Evolutionary conservation across 2,113 vertebrate genomes (phyloP).

Genomic region (Sebastes fasciatus): DNA sequence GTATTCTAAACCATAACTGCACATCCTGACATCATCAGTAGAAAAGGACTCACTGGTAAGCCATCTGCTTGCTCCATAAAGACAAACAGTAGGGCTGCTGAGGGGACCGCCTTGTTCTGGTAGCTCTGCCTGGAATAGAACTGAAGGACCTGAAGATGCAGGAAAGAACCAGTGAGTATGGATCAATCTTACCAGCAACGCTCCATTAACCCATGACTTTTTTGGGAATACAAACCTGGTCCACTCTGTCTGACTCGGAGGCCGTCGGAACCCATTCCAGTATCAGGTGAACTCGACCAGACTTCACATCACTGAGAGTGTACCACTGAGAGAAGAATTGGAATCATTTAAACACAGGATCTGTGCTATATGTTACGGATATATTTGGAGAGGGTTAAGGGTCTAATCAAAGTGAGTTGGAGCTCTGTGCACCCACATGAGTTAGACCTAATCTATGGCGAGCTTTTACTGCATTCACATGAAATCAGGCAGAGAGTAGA

Average conservation of each 20-base stretch:
- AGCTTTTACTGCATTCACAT: background rate
- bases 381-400: background rate
- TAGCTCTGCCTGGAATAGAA: conserved; percentile 86
- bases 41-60: conserved; percentile 86
- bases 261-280: conserved; percentile 87
- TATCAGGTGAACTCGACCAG: conserved; percentile 88
- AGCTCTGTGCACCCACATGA: too few species aligned
- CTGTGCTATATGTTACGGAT: background rate
- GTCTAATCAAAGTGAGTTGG: background rate
- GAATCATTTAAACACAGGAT: background rate
- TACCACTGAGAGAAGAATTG: conserved; percentile 86
- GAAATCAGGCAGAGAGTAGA: too few species aligned
- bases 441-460: background rate
- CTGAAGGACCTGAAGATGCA: conserved; percentile 83
- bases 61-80: conserved; percentile 87
- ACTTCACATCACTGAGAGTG: conserved; percentile 89
- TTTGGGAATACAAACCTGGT: conserved; percentile 83
- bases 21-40: background rate
- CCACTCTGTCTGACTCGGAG: conserved; percentile 81
- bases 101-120: conserved; percentile 87
- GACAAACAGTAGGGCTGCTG: conserved; percentile 87
- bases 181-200: background rate
- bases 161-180: background rate
- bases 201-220: background rate
- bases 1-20: background rate